Evolutionary conservation across 2,113 vertebrate genomes (phyloP).

Genomic region (Trematocara variabile): DNA sequence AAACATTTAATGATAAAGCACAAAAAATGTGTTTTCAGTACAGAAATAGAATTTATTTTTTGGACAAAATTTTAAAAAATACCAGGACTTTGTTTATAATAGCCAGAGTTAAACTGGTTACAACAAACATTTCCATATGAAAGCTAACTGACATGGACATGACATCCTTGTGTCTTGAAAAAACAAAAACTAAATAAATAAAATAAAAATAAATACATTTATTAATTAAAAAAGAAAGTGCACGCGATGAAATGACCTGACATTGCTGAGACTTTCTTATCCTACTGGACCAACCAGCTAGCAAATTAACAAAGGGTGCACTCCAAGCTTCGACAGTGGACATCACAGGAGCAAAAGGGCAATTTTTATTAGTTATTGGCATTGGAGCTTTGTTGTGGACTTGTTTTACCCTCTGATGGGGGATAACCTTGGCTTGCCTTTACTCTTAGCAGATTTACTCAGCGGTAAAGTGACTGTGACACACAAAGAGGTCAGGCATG

Average conservation of each 20-base stretch:
- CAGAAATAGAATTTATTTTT: not conserved
- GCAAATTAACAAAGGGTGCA: not conserved
- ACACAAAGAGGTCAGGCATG: not conserved
- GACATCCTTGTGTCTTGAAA: not conserved
- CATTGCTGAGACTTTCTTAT: not conserved
- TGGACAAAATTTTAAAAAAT: not conserved
- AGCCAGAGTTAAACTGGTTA: not conserved
- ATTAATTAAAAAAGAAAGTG: not conserved
- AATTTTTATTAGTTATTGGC: not conserved
- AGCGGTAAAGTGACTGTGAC: not conserved
- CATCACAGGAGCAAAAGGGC: not conserved
- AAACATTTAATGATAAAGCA: not conserved
- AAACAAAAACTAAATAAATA: not conserved
- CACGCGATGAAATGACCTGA: not conserved
- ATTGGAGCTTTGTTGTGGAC: not conserved
- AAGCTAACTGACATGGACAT: not conserved
- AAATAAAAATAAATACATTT: not conserved
- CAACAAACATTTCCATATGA: not conserved
- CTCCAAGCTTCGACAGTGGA: not conserved
- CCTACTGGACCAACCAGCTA: not conserved
- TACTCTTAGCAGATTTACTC: slow-evolving; percentile 17
- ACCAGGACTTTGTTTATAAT: not conserved
- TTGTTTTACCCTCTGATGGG: not conserved
- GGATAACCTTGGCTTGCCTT: slow-evolving; percentile 28
- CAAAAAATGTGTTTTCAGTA: not conserved